These are phyloP conservation scores for Dicaeum eximium DNA, from an alignment of 2,113 vertebrate genomes.

Conservation along the genomic window DNA sequence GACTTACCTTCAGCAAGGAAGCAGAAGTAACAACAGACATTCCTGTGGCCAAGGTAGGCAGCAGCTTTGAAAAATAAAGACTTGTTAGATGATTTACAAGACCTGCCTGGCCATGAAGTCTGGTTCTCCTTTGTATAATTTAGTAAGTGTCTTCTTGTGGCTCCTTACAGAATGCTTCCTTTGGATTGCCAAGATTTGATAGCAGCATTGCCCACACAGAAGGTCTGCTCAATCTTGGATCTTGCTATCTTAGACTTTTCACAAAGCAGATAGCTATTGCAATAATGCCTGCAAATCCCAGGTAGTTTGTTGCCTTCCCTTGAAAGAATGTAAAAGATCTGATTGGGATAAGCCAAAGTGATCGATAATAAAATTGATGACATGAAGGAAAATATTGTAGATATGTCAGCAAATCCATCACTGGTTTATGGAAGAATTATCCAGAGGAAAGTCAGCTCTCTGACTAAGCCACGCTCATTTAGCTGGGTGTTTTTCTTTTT, in stretches of 20 bases:
- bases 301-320: neutral
- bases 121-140: neutral
- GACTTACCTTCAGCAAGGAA: constrained; percentile 78
- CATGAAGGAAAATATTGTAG: neutral
- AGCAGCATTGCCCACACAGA: neutral
- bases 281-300: neutral
- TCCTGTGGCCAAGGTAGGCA: constrained; percentile 76
- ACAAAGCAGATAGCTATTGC: neutral
- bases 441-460: neutral
- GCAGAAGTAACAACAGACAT: constrained; percentile 64
- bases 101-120: neutral
- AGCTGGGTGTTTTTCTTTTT: neutral
- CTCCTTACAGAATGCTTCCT: neutral
- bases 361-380: neutral
- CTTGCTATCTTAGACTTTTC: neutral
- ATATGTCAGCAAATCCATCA: neutral
- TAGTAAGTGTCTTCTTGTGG: neutral
- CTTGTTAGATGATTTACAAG: neutral
- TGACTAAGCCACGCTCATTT: neutral
- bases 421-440: neutral
- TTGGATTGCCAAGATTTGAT: neutral
- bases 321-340: neutral
- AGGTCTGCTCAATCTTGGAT: neutral
- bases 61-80: neutral
- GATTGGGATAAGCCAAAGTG: neutral